A percentile compares a stretch with the other conserved stretches of the same genome.
phyloP scores from a whole-genome alignment of 2,888 invertebrate species.

The Drosophila fulvimacula region DNA sequence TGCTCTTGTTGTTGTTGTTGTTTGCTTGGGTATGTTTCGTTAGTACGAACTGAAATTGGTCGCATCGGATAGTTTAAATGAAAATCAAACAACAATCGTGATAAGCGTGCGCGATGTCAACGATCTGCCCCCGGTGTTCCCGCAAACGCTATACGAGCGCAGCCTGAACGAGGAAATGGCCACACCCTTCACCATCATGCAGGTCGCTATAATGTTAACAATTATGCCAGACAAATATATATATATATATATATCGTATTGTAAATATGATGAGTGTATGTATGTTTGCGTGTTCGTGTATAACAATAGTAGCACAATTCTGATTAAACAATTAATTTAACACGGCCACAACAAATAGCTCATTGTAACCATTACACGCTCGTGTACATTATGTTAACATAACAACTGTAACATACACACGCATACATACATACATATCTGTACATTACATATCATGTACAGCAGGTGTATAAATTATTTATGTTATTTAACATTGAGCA shows the following conservation, averaged over 20 bases:
- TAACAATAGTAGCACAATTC: slow-evolving; percentile 33
- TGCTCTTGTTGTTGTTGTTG: slow-evolving; percentile 23
- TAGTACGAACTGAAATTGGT: slow-evolving; percentile 95
- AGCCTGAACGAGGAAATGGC: slow-evolving; percentile 91
- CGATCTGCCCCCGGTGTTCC: slow-evolving; percentile 94
- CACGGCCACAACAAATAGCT: slow-evolving; percentile 33
- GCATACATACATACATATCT: slow-evolving; percentile 2
- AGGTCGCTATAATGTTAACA: slow-evolving; percentile 86
- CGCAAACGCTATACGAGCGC: slow-evolving; percentile 89
- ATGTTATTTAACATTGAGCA: slow-evolving; percentile 32
- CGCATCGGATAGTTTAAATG: slow-evolving; percentile 95
- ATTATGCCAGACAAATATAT: slow-evolving; percentile 4
- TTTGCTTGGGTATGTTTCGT: slow-evolving; percentile 18
- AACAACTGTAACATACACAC: slow-evolving; percentile 25
- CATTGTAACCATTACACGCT: slow-evolving; percentile 46
- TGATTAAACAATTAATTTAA: slow-evolving; percentile 62
- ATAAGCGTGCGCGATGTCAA: slow-evolving; percentile 94
- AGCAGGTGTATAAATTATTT: slow-evolving; percentile 23
- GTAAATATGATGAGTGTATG: slow-evolving; percentile 26
- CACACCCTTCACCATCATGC: slow-evolving; percentile 90
- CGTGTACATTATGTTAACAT: slow-evolving; percentile 46
- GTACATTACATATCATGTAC: slow-evolving; percentile 13
- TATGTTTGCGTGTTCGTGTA: slow-evolving; percentile 18
- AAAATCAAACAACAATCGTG: slow-evolving; percentile 93
- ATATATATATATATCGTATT: slow-evolving; percentile 19